Evolutionary conservation across 2,888 invertebrate genomes (phyloP).

Genomic region (Zhuqinia jingwanae): DNA sequence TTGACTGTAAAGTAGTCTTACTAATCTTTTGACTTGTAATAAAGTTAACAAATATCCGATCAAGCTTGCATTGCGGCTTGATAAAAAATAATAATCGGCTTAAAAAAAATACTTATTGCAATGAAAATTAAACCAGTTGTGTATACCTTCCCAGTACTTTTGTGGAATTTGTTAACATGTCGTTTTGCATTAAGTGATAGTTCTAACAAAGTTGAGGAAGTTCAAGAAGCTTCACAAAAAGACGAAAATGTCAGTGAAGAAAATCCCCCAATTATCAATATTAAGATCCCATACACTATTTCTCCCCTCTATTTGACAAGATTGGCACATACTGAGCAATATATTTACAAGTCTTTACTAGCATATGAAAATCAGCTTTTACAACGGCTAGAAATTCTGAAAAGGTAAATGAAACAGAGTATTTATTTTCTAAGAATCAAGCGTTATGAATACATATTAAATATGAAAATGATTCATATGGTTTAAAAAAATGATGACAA

Average conservation of each 20-base stretch:
- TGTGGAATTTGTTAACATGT: no score
- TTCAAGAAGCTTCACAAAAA: no score
- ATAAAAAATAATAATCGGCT: no score
- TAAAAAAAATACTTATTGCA: no score
- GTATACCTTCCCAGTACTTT: no score
- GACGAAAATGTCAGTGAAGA: not conserved
- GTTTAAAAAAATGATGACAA: conserved; percentile 62
- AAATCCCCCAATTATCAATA: not conserved
- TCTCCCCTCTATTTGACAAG: conserved; percentile 50
- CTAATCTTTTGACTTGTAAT: no score
- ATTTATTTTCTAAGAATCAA: not conserved
- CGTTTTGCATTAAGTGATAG: not conserved
- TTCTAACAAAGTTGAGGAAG: not conserved
- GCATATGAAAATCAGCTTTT: conserved; percentile 50
- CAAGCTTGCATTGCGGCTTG: no score
- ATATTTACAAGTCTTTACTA: conserved; percentile 21
- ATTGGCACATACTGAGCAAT: conserved; percentile 47
- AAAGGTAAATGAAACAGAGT: conserved; percentile 34
- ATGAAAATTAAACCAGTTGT: no score
- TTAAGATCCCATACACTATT: conserved; percentile 42
- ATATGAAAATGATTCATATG: conserved; percentile 25
- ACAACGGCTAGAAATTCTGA: conserved; percentile 49
- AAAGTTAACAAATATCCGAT: no score
- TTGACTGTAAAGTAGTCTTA: no score
- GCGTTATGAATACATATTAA: not conserved